Evolutionary conservation across 2,888 invertebrate species (phyloP).

Genomic region (Abrostola triplasia): DNA sequence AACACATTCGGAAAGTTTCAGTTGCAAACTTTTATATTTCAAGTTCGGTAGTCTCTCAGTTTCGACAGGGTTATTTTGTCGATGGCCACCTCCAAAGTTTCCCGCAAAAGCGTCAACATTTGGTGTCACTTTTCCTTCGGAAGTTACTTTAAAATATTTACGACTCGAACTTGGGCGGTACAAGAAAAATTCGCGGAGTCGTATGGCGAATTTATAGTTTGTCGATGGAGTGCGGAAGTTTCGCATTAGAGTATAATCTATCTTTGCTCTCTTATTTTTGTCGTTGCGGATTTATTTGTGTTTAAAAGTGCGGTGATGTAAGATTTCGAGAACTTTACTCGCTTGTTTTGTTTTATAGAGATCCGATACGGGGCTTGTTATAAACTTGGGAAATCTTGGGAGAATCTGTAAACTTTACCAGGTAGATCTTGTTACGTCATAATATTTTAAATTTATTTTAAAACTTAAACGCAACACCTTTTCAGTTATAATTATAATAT

Average conservation of each 20-base stretch:
- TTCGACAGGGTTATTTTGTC: slow-evolving; percentile 83
- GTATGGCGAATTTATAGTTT: slow-evolving; percentile 81
- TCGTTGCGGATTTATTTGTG: slow-evolving; percentile 70
- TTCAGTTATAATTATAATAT: background rate
- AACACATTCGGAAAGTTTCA: slow-evolving; percentile 70
- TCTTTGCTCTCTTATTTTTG: slow-evolving; percentile 65
- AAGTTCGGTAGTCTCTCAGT: slow-evolving; percentile 74
- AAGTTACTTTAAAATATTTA: slow-evolving; percentile 88
- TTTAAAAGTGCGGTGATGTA: slow-evolving; percentile 67
- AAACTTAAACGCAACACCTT: background rate
- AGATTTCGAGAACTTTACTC: slow-evolving; percentile 49
- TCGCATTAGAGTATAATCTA: slow-evolving; percentile 67
- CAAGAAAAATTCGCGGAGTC: slow-evolving; percentile 77
- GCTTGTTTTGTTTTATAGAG: slow-evolving; percentile 50
- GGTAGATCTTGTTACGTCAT: background rate
- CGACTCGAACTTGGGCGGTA: slow-evolving; percentile 76
- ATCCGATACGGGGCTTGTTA: slow-evolving; percentile 32
- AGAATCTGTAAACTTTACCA: slow-evolving; percentile 9
- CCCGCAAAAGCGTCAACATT: slow-evolving; percentile 78
- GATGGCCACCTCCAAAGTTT: slow-evolving; percentile 77
- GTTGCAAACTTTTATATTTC: slow-evolving; percentile 81
- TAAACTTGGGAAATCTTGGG: slow-evolving; percentile 29
- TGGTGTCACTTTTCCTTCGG: slow-evolving; percentile 82
- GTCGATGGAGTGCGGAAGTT: slow-evolving; percentile 76
- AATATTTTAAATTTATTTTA: background rate